Base-by-base conservation (phyloP, 2,113 vertebrate genomes). In the Malurus cyaneus region DNA sequence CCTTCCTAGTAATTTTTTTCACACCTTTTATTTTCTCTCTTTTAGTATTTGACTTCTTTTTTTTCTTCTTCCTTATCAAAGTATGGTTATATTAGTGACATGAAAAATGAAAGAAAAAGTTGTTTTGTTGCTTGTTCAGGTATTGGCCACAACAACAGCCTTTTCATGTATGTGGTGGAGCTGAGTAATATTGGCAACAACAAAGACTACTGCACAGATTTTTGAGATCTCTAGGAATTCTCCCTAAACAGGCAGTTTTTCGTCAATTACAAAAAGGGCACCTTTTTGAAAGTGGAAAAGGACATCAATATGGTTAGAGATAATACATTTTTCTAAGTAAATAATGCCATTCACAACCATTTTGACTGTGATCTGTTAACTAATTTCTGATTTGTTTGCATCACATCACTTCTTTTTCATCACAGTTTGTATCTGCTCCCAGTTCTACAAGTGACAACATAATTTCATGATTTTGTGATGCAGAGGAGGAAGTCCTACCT, bases 91-190 rank as follows among this genome's bases (percentile, higher is more conserved):
- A 50, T 36, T 69, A 8, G 15, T 61, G 19, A 50, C 17, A 36
- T 7, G 5, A 78, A 32, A 74, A 28, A 39, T 24, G 20, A 14
- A 20, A 24, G 23, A 66, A 10, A 31, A 11, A 41, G 6, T 47
- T 18, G 6, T 42, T 88, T 66, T 67, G 5, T 47, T 47, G 13
- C 16, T 59, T 85, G 32, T 18, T 9, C 57, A 86, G 41, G 11
- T 29, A 50, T 1, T 25, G 31, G 8, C n/a, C 2, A 2, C 28
- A 64, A 36, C 0, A 61, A 70, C 50, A 50, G 1, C 0, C 16
- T 83, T 85, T 73, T 66, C 23, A 9, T 62, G 3, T 31, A 44
- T 39, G 12, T 52, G 12, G 13, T 56, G 70, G 7, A 42, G 41
- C 13, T 46, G 18, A 1, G 2, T 41, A 79, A 78, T 84, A 47